Percentiles rank a stretch among this genome's conserved stretches.
Evolutionary conservation across 2,888 invertebrate genomes (phyloP).

Genomic region (Harmothoe impar): DNA sequence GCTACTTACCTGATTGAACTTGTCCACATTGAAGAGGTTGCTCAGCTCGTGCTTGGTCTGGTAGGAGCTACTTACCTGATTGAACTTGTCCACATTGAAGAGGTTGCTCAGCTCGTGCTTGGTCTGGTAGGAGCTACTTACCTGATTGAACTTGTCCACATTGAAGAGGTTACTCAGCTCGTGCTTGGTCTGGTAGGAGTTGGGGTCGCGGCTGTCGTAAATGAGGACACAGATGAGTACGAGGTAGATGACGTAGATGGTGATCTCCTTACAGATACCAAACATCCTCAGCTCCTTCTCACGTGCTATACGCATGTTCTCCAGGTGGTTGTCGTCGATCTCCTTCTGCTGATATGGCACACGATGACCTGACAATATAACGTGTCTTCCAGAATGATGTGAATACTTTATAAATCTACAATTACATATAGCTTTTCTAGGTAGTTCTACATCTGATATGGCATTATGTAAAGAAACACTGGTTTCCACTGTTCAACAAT

Average conservation of each 20-base stretch:
- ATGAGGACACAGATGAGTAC: slow-evolving; percentile 83
- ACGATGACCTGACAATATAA: slow-evolving; percentile 64
- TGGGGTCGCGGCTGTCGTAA: slow-evolving; percentile 82
- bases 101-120: too few relatives aligned
- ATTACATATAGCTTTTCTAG: too few relatives aligned
- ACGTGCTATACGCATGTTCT: slow-evolving; percentile 80
- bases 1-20: too few relatives aligned
- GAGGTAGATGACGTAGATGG: slow-evolving; percentile 83
- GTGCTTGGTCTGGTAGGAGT: slow-evolving; percentile 82
- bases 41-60: too few relatives aligned
- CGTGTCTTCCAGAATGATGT: neutral
- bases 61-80: too few relatives aligned
- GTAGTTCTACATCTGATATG: too few relatives aligned
- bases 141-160: neutral
- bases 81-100: too few relatives aligned
- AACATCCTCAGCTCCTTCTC: slow-evolving; percentile 84
- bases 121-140: too few relatives aligned
- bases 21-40: slow-evolving; percentile 69
- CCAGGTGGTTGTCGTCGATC: slow-evolving; percentile 73
- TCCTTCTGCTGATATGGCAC: slow-evolving; percentile 59
- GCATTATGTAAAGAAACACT: too few relatives aligned
- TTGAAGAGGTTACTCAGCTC: slow-evolving; percentile 77
- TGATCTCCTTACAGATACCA: slow-evolving; percentile 83
- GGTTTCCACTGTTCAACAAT: too few relatives aligned
- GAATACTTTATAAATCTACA: neutral